Base-by-base conservation (phyloP, 2,888 invertebrate genomes). In the Rugalucina vietnamica region DNA sequence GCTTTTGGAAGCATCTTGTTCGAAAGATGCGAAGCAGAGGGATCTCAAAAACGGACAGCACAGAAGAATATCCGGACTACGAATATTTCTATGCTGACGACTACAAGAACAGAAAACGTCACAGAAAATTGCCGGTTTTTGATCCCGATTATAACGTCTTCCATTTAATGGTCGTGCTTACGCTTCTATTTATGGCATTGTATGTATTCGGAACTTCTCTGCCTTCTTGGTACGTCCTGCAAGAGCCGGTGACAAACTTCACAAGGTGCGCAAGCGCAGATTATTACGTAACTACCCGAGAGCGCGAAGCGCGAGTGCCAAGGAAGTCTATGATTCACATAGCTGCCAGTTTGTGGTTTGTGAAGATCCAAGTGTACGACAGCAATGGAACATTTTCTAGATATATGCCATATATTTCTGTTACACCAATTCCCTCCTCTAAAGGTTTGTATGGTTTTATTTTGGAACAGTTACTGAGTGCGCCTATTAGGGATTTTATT, bases 71-170 rank as follows among this genome's bases (percentile, higher is more conserved):
- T 18, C 18, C 43, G 43, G 43, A 43, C 18, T 12, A 43, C 18
- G 43, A 43, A 43, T 43, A 43, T 43, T 43, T 18, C 8, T 43
- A 12, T 27, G n/a, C 1, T 57, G 57, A 4, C n/a, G 4, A 12
- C 3, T 57, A 27, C 8, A 57, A 57, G 29, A 54, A 60, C 29
- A 60, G 60, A 29, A 65, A 65, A 65, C 27, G 65, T 2, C 34
- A 12, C 1, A 8, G 43, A 43, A 34, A 34, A 34, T 18, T 10
- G 4, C 3, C 18, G 18, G 37, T 34, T 10, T 80, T 80, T 24
- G 80, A 84, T 37, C 80, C 81, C n/a, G 84, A 84, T 54, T 75
- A 72, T 73, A 71, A 84, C 37, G 84, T 84, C 32, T 84, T 84
- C 57, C 81, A 84, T 39, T 18, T 74, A 8, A 71, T 84, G 54